phyloP scores from a whole-genome alignment of 2,797 vertebrate genomes.

The Caiman crocodilus region DNA sequence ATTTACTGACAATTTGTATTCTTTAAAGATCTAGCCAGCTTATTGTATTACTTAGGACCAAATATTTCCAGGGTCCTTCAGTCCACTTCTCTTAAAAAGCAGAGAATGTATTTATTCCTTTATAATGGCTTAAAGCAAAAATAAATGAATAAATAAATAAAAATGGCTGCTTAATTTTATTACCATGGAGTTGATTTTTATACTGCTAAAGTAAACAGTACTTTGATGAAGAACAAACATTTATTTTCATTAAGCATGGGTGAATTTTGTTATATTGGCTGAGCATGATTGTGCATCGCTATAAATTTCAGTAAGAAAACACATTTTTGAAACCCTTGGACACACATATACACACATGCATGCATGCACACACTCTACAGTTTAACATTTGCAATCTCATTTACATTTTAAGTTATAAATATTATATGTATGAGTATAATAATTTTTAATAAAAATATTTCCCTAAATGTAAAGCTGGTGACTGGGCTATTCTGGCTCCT shows the following conservation, averaged over 20 bases:
- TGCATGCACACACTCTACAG: not conserved
- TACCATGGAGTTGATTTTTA: conserved; percentile 38
- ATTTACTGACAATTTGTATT: not conserved
- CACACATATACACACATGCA: not conserved
- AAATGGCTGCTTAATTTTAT: conserved; percentile 28
- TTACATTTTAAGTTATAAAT: too few relatives aligned
- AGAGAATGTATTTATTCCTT: not conserved
- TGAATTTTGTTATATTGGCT: not conserved
- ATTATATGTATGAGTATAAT: not conserved
- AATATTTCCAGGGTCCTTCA: not conserved
- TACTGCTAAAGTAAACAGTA: conserved; percentile 49
- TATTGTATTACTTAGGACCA: not conserved
- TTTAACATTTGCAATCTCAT: too few relatives aligned
- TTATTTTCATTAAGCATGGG: conserved; percentile 50
- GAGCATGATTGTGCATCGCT: not conserved
- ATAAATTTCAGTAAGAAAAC: too few relatives aligned
- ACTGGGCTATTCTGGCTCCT: not conserved
- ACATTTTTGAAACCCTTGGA: too few relatives aligned
- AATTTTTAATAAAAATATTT: not conserved
- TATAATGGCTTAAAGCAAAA: not conserved
- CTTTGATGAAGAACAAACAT: conserved; percentile 37
- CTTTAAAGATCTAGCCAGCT: not conserved
- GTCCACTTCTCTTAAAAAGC: not conserved
- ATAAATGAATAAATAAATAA: not conserved
- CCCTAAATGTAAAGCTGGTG: not conserved